Base-by-base conservation (phyloP, 2,888 invertebrate species). In the Autographa gamma region DNA sequence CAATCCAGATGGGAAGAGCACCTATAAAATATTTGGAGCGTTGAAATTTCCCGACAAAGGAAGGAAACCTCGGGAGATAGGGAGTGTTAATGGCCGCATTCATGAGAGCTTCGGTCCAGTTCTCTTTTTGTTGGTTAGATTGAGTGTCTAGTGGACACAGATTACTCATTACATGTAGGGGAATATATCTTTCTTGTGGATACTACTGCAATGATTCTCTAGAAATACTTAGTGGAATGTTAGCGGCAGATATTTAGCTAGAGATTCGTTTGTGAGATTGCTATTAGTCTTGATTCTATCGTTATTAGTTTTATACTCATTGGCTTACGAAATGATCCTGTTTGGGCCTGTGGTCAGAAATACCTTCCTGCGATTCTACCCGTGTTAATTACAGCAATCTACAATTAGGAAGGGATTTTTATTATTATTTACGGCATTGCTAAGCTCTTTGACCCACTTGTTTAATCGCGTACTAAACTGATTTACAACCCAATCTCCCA, bases 1-100 rank as follows among this genome's bases (percentile, higher is more conserved):
- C 64, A 69, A 60, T 61, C 69, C 61, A 68, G 64, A 48, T 64
- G 60, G 60, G 72, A 66, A 64, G 61, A 66, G 70, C 65, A 31
- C 32, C 58, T 66, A n/a, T 66, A 68, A 75, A 73, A 72, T 63
- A 77, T 77, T 77, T 69, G 63, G 19, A 72, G 56, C 69, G 61
- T 61, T 69, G 62, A 82, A 82, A 66, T 68, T 65, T 66, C 61
- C 31, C 66, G 56, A 63, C 34, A 59, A 64, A 69, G 71, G 71
- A 74, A 68, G 69, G 66, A 73, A 64, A 59, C 56, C 63, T 54
- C 25, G 58, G 31, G 48, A 70, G 70, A 73, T 70, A 71, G 32
- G 62, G 60, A 32, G 69, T 63, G 60, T 63, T 80, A 76, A 70
- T 73, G 72, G 48, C 43, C 38, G 52, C 41, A 52, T 71, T 71